Evolutionary conservation across 2,888 invertebrate species (phyloP), one percentile per base, ranked within the genome.

Genomic region (Morpho deidamia): DNA sequence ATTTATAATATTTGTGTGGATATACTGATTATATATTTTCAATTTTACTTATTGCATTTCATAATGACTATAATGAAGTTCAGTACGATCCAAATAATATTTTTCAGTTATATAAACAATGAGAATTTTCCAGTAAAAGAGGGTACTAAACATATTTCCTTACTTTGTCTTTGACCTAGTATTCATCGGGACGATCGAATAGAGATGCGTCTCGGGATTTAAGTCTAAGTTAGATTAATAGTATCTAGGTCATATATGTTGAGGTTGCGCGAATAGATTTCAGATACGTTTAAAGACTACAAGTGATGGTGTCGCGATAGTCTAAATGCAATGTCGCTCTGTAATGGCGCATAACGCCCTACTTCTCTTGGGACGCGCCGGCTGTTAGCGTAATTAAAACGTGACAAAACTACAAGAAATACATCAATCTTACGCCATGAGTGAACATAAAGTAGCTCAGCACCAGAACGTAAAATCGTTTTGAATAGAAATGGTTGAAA

Each of bases 331-430:
- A 72, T 74, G 80, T 70, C 68, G 71, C 73, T 76, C 74, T 76
- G 72, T 72, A 72, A 73, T 70, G 72, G 71, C 72, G 68, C 71
- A 71, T 78, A 73, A 76, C 78, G 87, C 76, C 83, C 86, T 80
- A 87, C 77, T 87, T 86, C 75, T 70, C 82, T 69, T 66, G 66
- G 73, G 73, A 78, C 72, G 76, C 76, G 71, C 71, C 59, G 63
- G 84, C 88, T 87, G 85, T 87, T 87, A 87, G 83, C 84, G 78
- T 84, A 85, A 88, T 88, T 87, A 87, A 87, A 87, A 83, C 82
- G 73, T 79, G 72, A 72, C 75, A 67, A 74, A 79, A 78, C 74
- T 81, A 76, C 71, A 77, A 78, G 77, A 81, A 75, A 83, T 78
- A 76, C 71, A 70, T 77, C 68, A 71, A 72, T 71, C 69, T 68